phyloP scores from a whole-genome alignment of 2,797 vertebrate species.

The Eulemur rubriventer region DNA sequence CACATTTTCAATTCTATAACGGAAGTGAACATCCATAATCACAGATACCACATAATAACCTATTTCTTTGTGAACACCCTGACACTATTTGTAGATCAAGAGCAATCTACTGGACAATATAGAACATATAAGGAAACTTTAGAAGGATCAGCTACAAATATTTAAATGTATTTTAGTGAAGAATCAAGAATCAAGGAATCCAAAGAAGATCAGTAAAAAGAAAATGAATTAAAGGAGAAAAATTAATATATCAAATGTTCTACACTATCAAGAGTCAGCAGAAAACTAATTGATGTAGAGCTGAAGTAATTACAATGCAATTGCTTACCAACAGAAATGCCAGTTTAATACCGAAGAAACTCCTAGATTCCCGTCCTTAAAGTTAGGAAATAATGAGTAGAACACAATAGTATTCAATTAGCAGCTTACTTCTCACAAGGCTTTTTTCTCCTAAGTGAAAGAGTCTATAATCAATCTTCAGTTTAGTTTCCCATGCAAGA shows the following conservation, averaged over 20 bases:
- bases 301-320: constrained; percentile 80
- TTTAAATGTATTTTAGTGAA: constrained; percentile 72
- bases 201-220: constrained; percentile 57
- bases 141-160: not conserved
- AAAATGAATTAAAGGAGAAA: constrained; percentile 71
- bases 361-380: constrained; percentile 51
- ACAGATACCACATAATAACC: not conserved
- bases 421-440: constrained; percentile 28
- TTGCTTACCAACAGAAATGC: constrained; percentile 71
- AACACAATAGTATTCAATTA: constrained; percentile 57
- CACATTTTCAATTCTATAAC: not conserved
- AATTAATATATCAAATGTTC: constrained; percentile 76
- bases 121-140: not conserved
- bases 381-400: constrained; percentile 69
- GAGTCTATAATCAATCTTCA: not conserved
- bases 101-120: not conserved
- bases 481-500: not conserved
- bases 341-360: constrained; percentile 64
- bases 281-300: constrained; percentile 74
- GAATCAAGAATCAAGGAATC: constrained; percentile 60
- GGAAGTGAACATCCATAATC: not conserved
- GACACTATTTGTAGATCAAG: not conserved
- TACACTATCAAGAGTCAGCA: constrained; percentile 50
- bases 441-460: constrained; percentile 15
- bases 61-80: not conserved